Evolutionary conservation across 2,113 vertebrate species (phyloP).

Genomic region (Axis porcinus): DNA sequence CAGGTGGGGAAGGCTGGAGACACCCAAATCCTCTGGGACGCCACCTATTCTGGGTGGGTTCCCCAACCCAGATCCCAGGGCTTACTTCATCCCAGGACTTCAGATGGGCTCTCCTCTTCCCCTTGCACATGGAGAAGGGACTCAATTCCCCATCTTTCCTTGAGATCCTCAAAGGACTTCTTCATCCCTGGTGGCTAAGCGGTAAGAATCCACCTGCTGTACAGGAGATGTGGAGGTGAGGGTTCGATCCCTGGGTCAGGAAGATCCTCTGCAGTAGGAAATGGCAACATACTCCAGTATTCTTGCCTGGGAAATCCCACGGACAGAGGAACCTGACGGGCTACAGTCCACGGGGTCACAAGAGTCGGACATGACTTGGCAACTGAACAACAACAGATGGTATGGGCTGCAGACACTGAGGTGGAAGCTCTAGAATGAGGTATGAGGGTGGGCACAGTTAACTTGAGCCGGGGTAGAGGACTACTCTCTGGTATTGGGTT

Average conservation of each 20-base stretch:
- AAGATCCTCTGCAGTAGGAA: not conserved
- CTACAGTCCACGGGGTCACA: not conserved
- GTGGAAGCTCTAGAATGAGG: not conserved
- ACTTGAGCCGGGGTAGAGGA: rapidly evolving
- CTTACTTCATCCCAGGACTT: not conserved
- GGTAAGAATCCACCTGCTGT: not conserved
- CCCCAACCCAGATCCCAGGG: too few species aligned
- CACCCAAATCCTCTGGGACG: too few species aligned
- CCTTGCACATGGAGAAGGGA: not conserved
- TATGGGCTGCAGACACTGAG: not conserved
- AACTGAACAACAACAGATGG: not conserved
- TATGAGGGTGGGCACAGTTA: not conserved
- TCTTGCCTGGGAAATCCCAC: not conserved
- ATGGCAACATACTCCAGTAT: not conserved
- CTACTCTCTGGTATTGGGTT: rapidly evolving
- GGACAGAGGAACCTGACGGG: rapidly evolving
- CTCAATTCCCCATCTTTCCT: not conserved
- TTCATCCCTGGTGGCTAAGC: not conserved
- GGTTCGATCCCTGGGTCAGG: not conserved
- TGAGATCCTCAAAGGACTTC: not conserved
- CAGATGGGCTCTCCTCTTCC: not conserved
- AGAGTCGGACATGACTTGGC: not conserved
- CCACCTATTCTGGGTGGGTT: not conserved
- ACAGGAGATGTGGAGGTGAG: not conserved
- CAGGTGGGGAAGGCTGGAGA: not conserved